These are phyloP conservation scores for Drosophila bocqueti DNA, from an alignment of 1,140 invertebrate species.

Conservation along the genomic window DNA sequence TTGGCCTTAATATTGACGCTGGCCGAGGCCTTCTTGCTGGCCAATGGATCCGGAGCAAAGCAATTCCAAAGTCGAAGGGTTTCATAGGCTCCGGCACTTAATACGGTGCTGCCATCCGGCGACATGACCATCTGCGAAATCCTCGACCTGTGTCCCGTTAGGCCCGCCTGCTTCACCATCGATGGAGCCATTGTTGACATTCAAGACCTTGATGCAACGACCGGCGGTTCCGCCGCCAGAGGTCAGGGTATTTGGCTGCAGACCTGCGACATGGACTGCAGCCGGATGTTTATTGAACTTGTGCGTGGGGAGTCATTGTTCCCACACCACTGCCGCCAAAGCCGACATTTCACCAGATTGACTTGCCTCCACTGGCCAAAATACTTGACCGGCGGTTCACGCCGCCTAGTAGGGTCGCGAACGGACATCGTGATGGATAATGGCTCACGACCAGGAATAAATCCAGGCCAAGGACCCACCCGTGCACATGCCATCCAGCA, in stretches of 20 bases:
- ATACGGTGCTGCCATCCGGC: constrained; percentile 96
- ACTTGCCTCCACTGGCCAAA: constrained; percentile 99
- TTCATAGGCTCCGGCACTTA: constrained; percentile 97
- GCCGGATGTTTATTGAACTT: too few species aligned
- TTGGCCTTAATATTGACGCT: constrained; percentile 87
- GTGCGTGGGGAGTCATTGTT: too few species aligned
- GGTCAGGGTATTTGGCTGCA: too few species aligned
- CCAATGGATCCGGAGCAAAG: constrained; percentile 92
- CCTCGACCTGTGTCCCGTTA: constrained; percentile 94
- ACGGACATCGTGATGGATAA: constrained; percentile 98
- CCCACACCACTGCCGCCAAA: constrained; percentile 79
- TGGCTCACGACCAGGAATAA: constrained; percentile 93
- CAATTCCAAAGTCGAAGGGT: constrained; percentile 98
- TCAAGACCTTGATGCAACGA: too few species aligned
- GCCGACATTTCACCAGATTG: constrained; percentile 95
- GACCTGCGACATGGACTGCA: constrained; percentile 97
- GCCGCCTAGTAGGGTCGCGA: too few species aligned
- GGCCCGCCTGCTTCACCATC: constrained; percentile 93
- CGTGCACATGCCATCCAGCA: constrained; percentile 93
- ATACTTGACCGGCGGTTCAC: too few species aligned
- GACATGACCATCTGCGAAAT: constrained; percentile 97
- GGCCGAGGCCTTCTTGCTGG: constrained; percentile 89
- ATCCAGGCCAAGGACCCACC: constrained; percentile 95
- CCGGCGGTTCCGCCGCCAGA: too few species aligned
- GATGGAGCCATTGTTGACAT: too few species aligned